phyloP scores from a whole-genome alignment of 1,140 invertebrate genomes.

The Drosophila biarmipes region DNA sequence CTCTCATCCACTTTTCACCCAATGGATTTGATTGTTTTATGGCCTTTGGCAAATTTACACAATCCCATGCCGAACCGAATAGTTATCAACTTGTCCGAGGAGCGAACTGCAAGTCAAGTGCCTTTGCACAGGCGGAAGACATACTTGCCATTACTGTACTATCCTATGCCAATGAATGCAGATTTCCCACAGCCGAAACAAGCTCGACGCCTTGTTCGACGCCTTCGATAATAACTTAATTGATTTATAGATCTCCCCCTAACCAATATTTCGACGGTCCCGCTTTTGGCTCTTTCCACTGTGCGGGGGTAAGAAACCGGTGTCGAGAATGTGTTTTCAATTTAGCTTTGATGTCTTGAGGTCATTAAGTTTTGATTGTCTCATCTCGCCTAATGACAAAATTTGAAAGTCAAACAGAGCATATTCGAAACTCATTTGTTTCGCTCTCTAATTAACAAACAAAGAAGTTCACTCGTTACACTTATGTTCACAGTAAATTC shows the following conservation, averaged over 20 bases:
- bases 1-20: slow-evolving; percentile 51
- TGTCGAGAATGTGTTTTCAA: slow-evolving; percentile 34
- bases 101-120: slow-evolving; percentile 61
- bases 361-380: slow-evolving; percentile 34
- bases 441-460: slow-evolving; percentile 57
- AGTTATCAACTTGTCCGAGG: slow-evolving; percentile 66
- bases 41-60: slow-evolving; percentile 71
- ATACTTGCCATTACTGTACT: not conserved
- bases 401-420: slow-evolving; percentile 39
- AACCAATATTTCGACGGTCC: slow-evolving; percentile 24
- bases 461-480: slow-evolving; percentile 44
- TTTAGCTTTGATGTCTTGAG: slow-evolving; percentile 15
- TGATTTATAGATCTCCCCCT: slow-evolving; percentile 22
- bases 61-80: slow-evolving; percentile 54
- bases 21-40: slow-evolving; percentile 68
- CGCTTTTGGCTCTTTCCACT: slow-evolving; percentile 18
- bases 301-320: slow-evolving; percentile 28
- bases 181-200: slow-evolving; percentile 29
- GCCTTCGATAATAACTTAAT: slow-evolving; percentile 45
- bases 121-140: slow-evolving; percentile 39
- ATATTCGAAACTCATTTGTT: slow-evolving; percentile 43
- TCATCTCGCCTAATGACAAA: slow-evolving; percentile 41
- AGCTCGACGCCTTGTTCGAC: slow-evolving; percentile 38
- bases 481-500: slow-evolving; percentile 27
- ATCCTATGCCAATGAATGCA: slow-evolving; percentile 8